Evolutionary conservation across 2,113 vertebrate species (phyloP).

Genomic region (Symphodus melops): DNA sequence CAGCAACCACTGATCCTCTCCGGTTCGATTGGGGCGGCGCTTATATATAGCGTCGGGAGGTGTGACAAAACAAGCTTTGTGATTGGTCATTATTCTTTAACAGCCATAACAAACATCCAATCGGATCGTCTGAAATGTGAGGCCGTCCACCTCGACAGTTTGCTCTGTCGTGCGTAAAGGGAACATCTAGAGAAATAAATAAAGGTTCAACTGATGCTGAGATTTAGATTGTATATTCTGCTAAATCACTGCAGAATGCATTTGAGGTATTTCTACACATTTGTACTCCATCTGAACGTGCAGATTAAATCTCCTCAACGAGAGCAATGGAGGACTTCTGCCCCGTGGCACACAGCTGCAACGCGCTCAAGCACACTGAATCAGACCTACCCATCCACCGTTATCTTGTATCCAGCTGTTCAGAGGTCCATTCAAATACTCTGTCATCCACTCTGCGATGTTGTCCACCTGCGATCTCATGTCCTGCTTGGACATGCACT

Average conservation of each 20-base stretch:
- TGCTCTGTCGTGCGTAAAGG: constrained; percentile 49
- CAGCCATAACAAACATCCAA: constrained; percentile 62
- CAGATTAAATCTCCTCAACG: background rate
- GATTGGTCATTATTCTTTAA: constrained; percentile 66
- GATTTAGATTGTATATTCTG: constrained; percentile 7
- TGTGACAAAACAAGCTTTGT: constrained; percentile 70
- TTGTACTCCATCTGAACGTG: background rate
- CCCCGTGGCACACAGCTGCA: constrained; percentile 41
- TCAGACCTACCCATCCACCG: constrained; percentile 94
- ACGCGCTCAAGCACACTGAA: constrained; percentile 41
- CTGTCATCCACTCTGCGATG: constrained; percentile 97
- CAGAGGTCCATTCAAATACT: constrained; percentile 95
- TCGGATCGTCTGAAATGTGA: constrained; percentile 26
- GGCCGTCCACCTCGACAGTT: constrained; percentile 30
- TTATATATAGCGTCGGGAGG: constrained; percentile 71
- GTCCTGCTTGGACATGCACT: constrained; percentile 93
- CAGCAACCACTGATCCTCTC: constrained; percentile 39
- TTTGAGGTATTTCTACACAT: background rate
- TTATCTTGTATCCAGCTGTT: constrained; percentile 98
- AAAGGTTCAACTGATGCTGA: constrained; percentile 41
- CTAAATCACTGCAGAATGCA: background rate
- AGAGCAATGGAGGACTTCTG: constrained; percentile 36
- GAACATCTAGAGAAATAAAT: constrained; percentile 27
- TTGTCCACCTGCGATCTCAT: constrained; percentile 92
- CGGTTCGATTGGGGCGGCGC: constrained; percentile 44